Base-by-base conservation (phyloP, 2,113 vertebrate genomes). In the Tetraodon nigroviridis region DNA sequence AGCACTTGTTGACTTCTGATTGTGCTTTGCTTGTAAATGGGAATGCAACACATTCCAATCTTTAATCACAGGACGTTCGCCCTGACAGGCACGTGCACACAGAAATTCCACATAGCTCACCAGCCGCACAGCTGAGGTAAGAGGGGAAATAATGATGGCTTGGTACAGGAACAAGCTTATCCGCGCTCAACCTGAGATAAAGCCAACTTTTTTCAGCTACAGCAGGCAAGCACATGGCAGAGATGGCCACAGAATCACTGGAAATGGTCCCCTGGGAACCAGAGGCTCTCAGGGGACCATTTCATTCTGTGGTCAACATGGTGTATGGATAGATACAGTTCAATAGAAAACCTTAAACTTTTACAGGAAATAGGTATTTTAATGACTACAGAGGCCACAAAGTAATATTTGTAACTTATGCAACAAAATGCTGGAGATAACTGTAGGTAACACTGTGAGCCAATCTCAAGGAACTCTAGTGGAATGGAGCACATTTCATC, bases 11-110 rank as follows among this genome's bases (percentile, higher is more conserved):
- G 67, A 79, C 68, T 64, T 52, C 52, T 81, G 75, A 84, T 59
- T 69, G 29, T 61, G 78, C 65, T 72, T 60, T 67, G 70, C 61
- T 67, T 47, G 37, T 51, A 54, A 58, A 56, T 29, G 7, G 58
- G 48, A 75, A 71, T 12, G 1, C 59, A 69, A 59, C 67, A 63
- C 72, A 85, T 79, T 83, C 76, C 76, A 57, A 22, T 57, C 58
- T 46, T 59, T 61, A 67, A 78, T 79, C 72, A 68, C 67, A 83
- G 51, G 61, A 69, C 70, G 61, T 76, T 62, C 2, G 61, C 55
- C 65, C 48, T 40, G 69, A 27, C 21, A 68, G 22, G 29, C 69
- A 62, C 27, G 49, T 51, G 54, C n/a, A 53, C 37, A 46, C 24
- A 17, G 5, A 8, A 45, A 29, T 37, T 51, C 20, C 32, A 58